phyloP scores from a whole-genome alignment of 2,797 vertebrate species.

The Sciaenops ocellatus region DNA sequence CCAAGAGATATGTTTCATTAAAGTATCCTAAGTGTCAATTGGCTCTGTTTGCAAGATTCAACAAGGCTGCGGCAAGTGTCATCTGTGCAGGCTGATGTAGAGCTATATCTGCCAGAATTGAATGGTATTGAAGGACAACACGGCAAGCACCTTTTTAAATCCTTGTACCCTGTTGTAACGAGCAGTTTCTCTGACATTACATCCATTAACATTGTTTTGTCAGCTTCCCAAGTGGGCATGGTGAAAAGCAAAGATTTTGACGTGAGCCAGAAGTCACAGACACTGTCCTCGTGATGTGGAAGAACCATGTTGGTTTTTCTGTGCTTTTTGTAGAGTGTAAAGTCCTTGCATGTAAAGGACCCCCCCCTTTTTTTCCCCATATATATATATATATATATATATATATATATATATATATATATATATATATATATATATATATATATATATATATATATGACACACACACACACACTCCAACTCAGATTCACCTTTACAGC shows the following conservation, averaged over 20 bases:
- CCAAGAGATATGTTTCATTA: constrained; percentile 10
- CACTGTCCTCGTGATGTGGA: constrained; percentile 16
- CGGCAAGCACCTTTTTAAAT: neutral
- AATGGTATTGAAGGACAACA: constrained; percentile 11
- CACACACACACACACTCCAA: constrained; percentile 19
- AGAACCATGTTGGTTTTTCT: neutral
- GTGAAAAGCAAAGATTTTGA: constrained; percentile 47
- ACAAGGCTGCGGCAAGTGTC: constrained; percentile 9
- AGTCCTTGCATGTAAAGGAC: constrained; percentile 55
- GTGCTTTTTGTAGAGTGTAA: constrained; percentile 11
- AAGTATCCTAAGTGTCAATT: constrained; percentile 4
- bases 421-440: too few relatives aligned
- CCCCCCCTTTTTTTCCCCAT: too few relatives aligned
- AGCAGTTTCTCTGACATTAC: neutral
- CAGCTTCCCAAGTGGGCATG: constrained; percentile 41
- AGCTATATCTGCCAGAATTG: constrained; percentile 10
- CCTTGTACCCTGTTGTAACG: neutral
- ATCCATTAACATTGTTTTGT: constrained; percentile 9
- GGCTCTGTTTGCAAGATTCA: constrained; percentile 6
- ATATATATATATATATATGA: too few relatives aligned
- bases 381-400: too few relatives aligned
- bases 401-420: too few relatives aligned
- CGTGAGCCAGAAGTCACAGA: constrained; percentile 14
- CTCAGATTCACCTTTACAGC: constrained; percentile 56
- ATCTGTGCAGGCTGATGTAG: constrained; percentile 3